Base-by-base conservation (phyloP, 2,113 vertebrate genomes). In the Crypturellus undulatus region DNA sequence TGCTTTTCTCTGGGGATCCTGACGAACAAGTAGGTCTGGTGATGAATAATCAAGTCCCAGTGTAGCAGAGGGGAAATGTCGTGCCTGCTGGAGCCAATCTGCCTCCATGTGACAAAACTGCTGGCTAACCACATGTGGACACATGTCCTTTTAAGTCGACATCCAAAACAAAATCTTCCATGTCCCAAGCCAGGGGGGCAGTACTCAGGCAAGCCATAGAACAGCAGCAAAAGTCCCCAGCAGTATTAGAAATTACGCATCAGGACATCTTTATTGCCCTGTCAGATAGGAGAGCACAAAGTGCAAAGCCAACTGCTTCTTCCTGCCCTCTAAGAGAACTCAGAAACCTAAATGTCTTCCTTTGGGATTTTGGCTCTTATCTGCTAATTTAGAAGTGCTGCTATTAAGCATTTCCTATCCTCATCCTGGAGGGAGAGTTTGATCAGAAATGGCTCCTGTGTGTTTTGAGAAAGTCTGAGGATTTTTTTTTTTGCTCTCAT, bases 21-120 rank as follows among this genome's bases (percentile, higher is more conserved):
- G 58, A 45, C 67, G 76, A 84, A 13, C 30, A n/a, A 16, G 34
- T 17, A 51, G 34, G 24, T 80, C n/a, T 91, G 49, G 9, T 45
- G 45, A 54, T 3, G 4, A 62, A 16, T 3, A 8, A 2, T 21
- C 4, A 0, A 40, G 42, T 51, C 34, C 5, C 20, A 2, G 0
- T 0, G 1, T 42, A 79, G 30, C 14, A 54, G 36, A 70, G 20
- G 34, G 9, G 26, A 81, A 65, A 8, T 9, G 1, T 67, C 14
- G 63, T 62, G 71, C 43, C 42, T 9, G 36, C 82, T 65, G 68
- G 68, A 87, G 38, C 65, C 8, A 19, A 51, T 18, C 67, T 85
- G 75, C 45, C 51, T 40, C 54, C 60, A 38, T 80, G 64, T 34
- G 32, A 14, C 38, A 19, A 8, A 79, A 54, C 67, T 79, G 10